A percentile compares a stretch with the other conserved stretches of the same genome.
Evolutionary conservation across 2,888 invertebrate species (phyloP).

Genomic region (Clostera curtula): DNA sequence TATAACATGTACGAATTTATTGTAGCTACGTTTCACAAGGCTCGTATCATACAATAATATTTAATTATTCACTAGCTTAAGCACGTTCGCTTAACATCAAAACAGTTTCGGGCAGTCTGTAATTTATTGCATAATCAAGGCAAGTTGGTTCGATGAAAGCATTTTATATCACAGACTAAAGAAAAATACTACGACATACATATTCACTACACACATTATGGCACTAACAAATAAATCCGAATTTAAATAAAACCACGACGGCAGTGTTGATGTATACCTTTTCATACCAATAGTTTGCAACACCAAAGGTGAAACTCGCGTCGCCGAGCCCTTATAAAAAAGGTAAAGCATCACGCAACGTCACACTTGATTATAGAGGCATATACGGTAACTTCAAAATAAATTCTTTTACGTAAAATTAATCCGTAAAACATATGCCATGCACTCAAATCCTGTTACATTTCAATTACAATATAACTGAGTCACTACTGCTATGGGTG

Average conservation of each 20-base stretch:
- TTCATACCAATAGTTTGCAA: too few relatives aligned
- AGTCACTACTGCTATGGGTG: constrained; percentile 54
- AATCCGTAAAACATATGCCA: too few relatives aligned
- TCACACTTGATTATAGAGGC: too few relatives aligned
- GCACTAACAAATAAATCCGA: constrained; percentile 61
- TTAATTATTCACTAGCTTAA: constrained; percentile 15
- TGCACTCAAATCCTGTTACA: constrained; percentile 51
- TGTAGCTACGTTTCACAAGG: constrained; percentile 15
- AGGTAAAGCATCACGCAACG: too few relatives aligned
- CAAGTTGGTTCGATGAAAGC: constrained; percentile 53
- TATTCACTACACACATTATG: constrained; percentile 59
- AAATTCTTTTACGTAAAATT: too few relatives aligned
- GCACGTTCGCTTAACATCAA: constrained; percentile 18
- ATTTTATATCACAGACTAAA: constrained; percentile 70
- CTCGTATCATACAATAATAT: constrained; percentile 13
- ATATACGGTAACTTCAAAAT: too few relatives aligned
- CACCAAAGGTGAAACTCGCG: too few relatives aligned
- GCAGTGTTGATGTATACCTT: constrained; percentile 51
- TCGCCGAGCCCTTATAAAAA: too few relatives aligned
- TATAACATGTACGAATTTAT: constrained; percentile 20
- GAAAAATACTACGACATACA: constrained; percentile 53
- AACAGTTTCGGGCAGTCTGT: constrained; percentile 17
- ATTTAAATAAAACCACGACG: constrained; percentile 40
- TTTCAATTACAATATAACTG: constrained; percentile 70
- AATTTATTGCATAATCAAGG: constrained; percentile 37